Evolutionary conservation across 1,140 invertebrate genomes (phyloP), one percentile per base, ranked within the genome.

Genomic region (Cecropterus lyciades): DNA sequence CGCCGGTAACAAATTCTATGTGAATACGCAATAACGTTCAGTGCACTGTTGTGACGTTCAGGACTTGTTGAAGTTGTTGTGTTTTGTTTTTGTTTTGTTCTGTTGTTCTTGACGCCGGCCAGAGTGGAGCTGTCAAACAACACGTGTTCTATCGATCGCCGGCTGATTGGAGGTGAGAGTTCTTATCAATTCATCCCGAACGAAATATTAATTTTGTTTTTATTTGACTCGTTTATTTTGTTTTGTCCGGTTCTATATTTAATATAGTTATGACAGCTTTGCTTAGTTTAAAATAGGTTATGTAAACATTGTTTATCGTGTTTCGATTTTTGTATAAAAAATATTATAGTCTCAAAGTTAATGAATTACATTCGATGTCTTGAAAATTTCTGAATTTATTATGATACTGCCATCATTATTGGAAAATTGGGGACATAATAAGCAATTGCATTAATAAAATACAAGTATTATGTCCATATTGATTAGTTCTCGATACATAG

Each of bases 61-160:
- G 20, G 49, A 56, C 71, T 64, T 65, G 40, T 70, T 65, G 59
- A 63, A 33, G 37, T 63, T 60, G 63, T 53, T 70, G 46, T 65
- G 72, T 76, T 73, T 76, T 80, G 67, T 70, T 70, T 76, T 78
- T 75, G 53, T 63, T 79, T 80, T 77, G 69, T 76, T 80, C 76
- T 77, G 66, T 53, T 75, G 69, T 63, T 40, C 42, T 64, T 46
- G 63, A 62, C 74, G 56, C 56, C 15, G 45, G 68, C 68, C 20
- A 5, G 20, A 24, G 67, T 40, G 52, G 66, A 65, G 69, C 69
- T 75, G 70, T 60, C 66, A 77, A 20, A 60, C 43, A 40, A 17
- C 77, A 85, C 82, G 82, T 87, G 81, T 27, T 13, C n/a, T 77
- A 80, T 83, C 76, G 79, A 85, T 84, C 78, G 72, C 37, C 59